Conservation (phyloP, 2,888 invertebrate genomes). For the Acanthoscelides obtectus region DNA sequence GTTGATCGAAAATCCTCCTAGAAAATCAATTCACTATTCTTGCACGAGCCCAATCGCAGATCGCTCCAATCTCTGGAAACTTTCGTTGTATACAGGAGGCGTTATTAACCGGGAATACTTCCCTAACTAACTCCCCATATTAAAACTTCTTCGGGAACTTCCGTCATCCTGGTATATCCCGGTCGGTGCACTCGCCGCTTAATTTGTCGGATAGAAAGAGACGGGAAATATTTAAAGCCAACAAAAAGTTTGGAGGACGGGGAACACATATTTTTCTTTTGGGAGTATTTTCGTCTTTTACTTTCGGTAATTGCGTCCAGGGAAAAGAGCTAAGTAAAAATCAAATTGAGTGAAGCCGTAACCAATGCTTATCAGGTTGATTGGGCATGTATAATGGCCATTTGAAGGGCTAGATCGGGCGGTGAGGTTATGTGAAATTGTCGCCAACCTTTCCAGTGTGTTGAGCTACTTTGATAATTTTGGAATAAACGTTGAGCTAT, state of each 20-base stretch:
- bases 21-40: neutral
- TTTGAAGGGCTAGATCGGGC: too few relatives aligned
- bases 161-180: neutral
- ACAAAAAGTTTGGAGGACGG: neutral
- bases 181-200: neutral
- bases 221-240: neutral
- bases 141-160: neutral
- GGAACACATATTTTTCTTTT: neutral
- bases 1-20: too few relatives aligned
- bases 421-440: too few relatives aligned
- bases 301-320: neutral
- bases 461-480: too few relatives aligned
- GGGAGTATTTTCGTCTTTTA: neutral
- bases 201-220: neutral
- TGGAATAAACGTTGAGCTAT: too few relatives aligned
- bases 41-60: neutral
- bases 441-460: too few relatives aligned
- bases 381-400: too few relatives aligned
- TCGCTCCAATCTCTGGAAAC: neutral
- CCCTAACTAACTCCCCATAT: neutral
- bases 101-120: neutral
- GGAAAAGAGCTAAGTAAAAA: neutral
- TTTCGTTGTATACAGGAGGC: neutral
- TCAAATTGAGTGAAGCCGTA: neutral
- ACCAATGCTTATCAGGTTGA: neutral